Conservation (phyloP, 1,140 invertebrate genomes). For the Saxidomus purpurata region DNA sequence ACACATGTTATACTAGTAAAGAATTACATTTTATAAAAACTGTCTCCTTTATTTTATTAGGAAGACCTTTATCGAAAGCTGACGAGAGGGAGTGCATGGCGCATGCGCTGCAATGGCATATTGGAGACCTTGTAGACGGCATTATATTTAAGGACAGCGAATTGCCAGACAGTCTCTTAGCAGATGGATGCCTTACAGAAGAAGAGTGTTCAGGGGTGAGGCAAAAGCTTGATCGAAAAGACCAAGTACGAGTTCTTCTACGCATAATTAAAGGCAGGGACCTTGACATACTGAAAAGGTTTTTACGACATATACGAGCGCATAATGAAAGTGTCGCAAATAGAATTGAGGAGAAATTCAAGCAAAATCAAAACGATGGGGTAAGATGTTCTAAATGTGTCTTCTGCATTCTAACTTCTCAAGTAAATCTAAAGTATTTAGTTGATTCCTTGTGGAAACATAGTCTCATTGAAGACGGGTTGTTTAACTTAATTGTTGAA, state of each 20-base stretch:
- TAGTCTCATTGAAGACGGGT: background rate
- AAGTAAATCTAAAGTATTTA: conserved; percentile 23
- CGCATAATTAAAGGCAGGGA: conserved; percentile 18
- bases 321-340: background rate
- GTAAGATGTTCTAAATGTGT: background rate
- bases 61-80: background rate
- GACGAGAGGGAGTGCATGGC: conserved; percentile 38
- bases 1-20: too few relatives aligned
- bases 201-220: background rate
- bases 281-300: background rate
- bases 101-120: background rate
- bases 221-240: background rate
- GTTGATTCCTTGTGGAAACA: background rate
- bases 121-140: background rate
- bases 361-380: background rate
- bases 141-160: conserved; percentile 23
- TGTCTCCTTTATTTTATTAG: background rate
- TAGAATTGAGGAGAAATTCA: conserved; percentile 1
- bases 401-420: background rate
- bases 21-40: too few relatives aligned
- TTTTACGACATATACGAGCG: background rate
- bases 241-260: background rate
- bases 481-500: background rate
- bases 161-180: background rate
- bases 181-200: background rate